A percentile compares a stretch with the other conserved stretches of the same genome.
These are phyloP conservation scores for Trichomycterus rosablanca DNA, from an alignment of 2,113 vertebrate species.

Conservation along the genomic window DNA sequence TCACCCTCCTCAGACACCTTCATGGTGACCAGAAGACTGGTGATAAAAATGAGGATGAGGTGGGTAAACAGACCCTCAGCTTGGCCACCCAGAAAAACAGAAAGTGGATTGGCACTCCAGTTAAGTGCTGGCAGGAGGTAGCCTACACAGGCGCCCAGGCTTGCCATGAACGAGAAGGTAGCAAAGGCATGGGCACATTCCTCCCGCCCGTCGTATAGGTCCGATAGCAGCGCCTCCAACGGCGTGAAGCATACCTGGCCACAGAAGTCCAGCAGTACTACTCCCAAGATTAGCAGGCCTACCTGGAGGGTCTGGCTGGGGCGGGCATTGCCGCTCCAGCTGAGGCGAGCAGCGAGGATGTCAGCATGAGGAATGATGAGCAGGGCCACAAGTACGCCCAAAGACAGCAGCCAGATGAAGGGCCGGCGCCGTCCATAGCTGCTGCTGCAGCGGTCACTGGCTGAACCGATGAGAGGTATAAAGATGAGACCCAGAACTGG, in stretches of 20 bases:
- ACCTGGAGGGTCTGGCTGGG: slow-evolving; percentile 59
- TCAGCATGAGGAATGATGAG: slow-evolving; percentile 71
- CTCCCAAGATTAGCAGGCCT: slow-evolving; percentile 69
- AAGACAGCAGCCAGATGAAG: slow-evolving; percentile 73
- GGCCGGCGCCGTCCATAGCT: slow-evolving; percentile 68
- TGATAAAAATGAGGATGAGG: slow-evolving; percentile 69
- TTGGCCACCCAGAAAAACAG: slow-evolving; percentile 66
- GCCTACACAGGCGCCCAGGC: slow-evolving; percentile 72
- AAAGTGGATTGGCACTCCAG: slow-evolving; percentile 66
- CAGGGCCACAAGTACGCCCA: slow-evolving; percentile 70
- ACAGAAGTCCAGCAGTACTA: slow-evolving; percentile 74
- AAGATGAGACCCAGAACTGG: slow-evolving; percentile 73
- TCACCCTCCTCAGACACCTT: slow-evolving; percentile 65
- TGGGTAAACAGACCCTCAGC: slow-evolving; percentile 70
- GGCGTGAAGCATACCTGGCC: slow-evolving; percentile 75
- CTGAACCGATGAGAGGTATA: slow-evolving; percentile 73
- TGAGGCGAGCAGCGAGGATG: slow-evolving; percentile 56
- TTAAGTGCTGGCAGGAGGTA: slow-evolving; percentile 69
- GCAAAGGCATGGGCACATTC: slow-evolving; percentile 70
- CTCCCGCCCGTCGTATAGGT: slow-evolving; percentile 67
- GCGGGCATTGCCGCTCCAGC: slow-evolving; percentile 58
- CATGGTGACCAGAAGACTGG: slow-evolving; percentile 71
- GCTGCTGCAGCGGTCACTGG: slow-evolving; percentile 73
- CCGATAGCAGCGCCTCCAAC: slow-evolving; percentile 69
- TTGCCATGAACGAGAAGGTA: slow-evolving; percentile 77